Conservation (phyloP, 2,888 invertebrate species). For the Steinernema carpocapsae region DNA sequence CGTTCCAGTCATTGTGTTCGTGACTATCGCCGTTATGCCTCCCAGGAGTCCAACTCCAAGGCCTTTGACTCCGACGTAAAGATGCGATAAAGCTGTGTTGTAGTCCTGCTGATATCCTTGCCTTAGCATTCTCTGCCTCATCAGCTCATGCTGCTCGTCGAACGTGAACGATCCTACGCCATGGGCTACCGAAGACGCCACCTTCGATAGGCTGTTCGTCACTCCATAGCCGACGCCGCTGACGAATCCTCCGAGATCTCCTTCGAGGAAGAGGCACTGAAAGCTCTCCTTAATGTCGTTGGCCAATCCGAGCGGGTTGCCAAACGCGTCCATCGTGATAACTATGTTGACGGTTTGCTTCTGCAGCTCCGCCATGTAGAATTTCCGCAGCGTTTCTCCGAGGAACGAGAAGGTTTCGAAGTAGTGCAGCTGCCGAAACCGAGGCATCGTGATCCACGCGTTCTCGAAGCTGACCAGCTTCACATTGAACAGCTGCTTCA, state of each 20-base stretch:
- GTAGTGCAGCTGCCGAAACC: slow-evolving; percentile 82
- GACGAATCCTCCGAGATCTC: slow-evolving; percentile 87
- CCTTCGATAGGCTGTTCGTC: slow-evolving; percentile 93
- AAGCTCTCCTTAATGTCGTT: slow-evolving; percentile 91
- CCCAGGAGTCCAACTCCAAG: slow-evolving; percentile 90
- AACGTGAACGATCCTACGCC: slow-evolving; percentile 65
- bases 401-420: slow-evolving; percentile 89
- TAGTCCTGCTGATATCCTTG: slow-evolving; percentile 37
- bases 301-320: slow-evolving; percentile 92
- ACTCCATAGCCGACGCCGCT: slow-evolving; percentile 95
- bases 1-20: slow-evolving; percentile 76
- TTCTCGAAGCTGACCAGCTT: slow-evolving; percentile 94
- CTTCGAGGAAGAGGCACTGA: slow-evolving; percentile 87
- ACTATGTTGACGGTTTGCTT: slow-evolving; percentile 94
- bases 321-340: slow-evolving; percentile 94
- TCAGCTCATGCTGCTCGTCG: slow-evolving; percentile 65
- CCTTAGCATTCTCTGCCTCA: slow-evolving; percentile 53
- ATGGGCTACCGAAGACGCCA: slow-evolving; percentile 64
- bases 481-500: slow-evolving; percentile 85
- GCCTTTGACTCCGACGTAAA: slow-evolving; percentile 90
- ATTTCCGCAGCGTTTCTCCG: slow-evolving; percentile 80
- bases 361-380: slow-evolving; percentile 86
- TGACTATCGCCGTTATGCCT: slow-evolving; percentile 84
- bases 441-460: slow-evolving; percentile 86
- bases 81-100: slow-evolving; percentile 73